Evolutionary conservation across 2,113 vertebrate genomes (phyloP).

Genomic region (Cyanistes caeruleus): DNA sequence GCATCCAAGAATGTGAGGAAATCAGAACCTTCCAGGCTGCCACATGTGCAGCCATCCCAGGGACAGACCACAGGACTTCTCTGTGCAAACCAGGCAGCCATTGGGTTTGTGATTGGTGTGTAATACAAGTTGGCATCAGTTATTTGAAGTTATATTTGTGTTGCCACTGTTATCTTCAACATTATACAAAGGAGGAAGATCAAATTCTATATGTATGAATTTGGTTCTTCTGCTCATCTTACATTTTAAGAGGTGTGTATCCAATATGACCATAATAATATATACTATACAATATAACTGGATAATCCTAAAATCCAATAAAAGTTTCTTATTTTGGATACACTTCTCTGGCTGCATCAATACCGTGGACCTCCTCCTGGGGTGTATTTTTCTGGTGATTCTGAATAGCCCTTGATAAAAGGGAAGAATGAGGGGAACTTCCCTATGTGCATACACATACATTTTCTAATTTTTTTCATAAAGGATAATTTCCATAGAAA

Average conservation of each 20-base stretch:
- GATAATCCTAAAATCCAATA: background rate
- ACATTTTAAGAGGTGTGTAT: background rate
- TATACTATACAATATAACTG: too few relatives aligned
- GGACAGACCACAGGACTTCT: background rate
- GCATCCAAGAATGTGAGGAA: too few relatives aligned
- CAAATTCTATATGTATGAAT: background rate
- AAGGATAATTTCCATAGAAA: background rate
- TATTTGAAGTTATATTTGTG: background rate
- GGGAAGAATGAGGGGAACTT: background rate
- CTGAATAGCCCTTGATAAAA: fast-evolving
- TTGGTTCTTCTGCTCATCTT: background rate
- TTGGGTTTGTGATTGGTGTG: background rate
- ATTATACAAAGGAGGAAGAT: background rate
- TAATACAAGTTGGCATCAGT: background rate
- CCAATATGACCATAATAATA: background rate
- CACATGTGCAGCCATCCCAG: fast-evolving
- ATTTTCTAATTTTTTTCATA: background rate
- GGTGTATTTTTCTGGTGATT: background rate
- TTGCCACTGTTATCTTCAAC: background rate
- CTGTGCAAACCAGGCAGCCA: background rate
- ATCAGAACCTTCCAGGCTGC: background rate
- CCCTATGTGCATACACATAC: background rate
- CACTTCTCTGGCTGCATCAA: background rate
- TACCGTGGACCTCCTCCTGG: background rate
- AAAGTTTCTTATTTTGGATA: background rate